A percentile compares a stretch with the other conserved stretches of the same genome.
These are phyloP conservation scores for Agrotis exclamationis DNA, from an alignment of 2,888 invertebrate genomes.

Conservation along the genomic window DNA sequence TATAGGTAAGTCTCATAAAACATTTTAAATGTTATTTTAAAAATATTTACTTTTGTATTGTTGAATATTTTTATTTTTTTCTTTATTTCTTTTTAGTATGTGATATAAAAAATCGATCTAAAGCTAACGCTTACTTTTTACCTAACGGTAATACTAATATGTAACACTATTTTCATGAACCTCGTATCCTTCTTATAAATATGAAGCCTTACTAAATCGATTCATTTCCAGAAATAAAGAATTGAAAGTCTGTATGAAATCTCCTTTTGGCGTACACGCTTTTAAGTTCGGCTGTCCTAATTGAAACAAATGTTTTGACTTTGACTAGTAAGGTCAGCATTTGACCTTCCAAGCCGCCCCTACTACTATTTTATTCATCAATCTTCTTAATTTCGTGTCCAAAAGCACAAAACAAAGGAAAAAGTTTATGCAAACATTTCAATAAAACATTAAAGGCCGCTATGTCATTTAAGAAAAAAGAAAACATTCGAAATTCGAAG, in stretches of 20 bases:
- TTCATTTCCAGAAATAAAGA: too few relatives aligned
- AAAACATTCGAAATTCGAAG: constrained; percentile 28
- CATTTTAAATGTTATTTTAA: too few relatives aligned
- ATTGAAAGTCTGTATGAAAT: background rate
- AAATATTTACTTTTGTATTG: too few relatives aligned
- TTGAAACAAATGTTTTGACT: background rate
- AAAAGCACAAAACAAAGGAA: constrained; percentile 20
- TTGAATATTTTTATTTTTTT: too few relatives aligned
- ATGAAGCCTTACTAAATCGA: too few relatives aligned
- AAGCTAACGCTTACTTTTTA: too few relatives aligned
- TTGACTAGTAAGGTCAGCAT: constrained; percentile 3
- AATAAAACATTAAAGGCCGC: constrained; percentile 28
- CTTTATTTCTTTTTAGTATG: too few relatives aligned
- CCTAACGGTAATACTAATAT: too few relatives aligned
- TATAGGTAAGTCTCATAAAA: too few relatives aligned
- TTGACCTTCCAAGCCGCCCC: background rate
- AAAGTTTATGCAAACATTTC: constrained; percentile 26
- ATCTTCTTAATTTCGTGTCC: background rate
- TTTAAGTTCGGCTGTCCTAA: background rate
- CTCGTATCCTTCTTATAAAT: too few relatives aligned
- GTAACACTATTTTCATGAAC: too few relatives aligned
- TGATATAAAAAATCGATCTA: too few relatives aligned
- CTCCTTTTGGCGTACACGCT: background rate
- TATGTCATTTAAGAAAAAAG: constrained; percentile 12
- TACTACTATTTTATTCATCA: background rate